Conservation (phyloP, 2,888 invertebrate species). For the Drosophila ezoana region DNA sequence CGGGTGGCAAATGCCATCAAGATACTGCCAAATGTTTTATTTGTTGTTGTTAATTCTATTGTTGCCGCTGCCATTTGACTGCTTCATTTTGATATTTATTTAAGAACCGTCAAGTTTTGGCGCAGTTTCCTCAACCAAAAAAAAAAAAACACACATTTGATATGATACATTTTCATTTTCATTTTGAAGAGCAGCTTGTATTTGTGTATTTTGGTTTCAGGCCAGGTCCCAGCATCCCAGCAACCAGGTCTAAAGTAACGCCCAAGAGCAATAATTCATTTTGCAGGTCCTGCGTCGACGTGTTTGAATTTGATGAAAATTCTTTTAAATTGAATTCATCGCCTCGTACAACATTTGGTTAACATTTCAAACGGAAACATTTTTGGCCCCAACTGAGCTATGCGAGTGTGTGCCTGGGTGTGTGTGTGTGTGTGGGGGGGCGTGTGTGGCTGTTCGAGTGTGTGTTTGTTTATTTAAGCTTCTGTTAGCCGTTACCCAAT, state of each 20-base stretch:
- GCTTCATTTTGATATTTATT: conserved; percentile 55
- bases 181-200: conserved; percentile 6
- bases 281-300: conserved; percentile 49
- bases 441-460: conserved; percentile 13
- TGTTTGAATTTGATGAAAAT: conserved; percentile 69
- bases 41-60: conserved; percentile 10
- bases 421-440: conserved; percentile 11
- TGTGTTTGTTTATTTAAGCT: conserved; percentile 48
- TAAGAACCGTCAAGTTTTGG: conserved; percentile 48
- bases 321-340: conserved; percentile 67
- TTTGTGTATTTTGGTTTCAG: conserved; percentile 30
- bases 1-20: conserved; percentile 64
- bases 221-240: conserved; percentile 15
- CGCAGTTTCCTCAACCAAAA: conserved; percentile 32
- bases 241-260: conserved; percentile 24
- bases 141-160: conserved; percentile 38
- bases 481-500: conserved; percentile 20
- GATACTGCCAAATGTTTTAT: conserved; percentile 60
- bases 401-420: conserved; percentile 6
- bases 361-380: conserved; percentile 52
- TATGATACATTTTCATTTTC: conserved; percentile 48
- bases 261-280: conserved; percentile 74
- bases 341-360: conserved; percentile 57
- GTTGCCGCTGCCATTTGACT: conserved; percentile 47
- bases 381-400: conserved; percentile 14